Base-by-base conservation (phyloP, 1,140 invertebrate species). In the Hormaphis cornu region DNA sequence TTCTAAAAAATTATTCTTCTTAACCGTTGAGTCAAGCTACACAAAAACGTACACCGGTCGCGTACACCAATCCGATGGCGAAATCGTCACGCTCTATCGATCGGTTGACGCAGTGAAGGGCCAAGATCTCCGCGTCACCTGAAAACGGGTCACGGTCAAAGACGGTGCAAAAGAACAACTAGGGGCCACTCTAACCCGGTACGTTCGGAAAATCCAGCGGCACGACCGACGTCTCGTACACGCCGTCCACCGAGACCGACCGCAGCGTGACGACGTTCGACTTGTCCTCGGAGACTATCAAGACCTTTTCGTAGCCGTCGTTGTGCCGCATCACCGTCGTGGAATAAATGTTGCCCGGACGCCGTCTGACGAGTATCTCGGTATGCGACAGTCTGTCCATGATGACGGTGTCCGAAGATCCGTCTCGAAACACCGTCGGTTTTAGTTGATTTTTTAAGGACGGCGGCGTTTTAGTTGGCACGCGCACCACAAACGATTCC, bases 21-120 rank as follows among this genome's bases (percentile, higher is more conserved):
- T n/a, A n/a, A n/a, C n/a, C n/a, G n/a, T n/a, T n/a, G n/a, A n/a
- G n/a, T n/a, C n/a, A n/a, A n/a, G n/a, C n/a, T n/a, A n/a, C n/a
- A n/a, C n/a, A n/a, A n/a, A 24, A n/a, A 24, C 35, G 10, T 58
- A 58, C 35, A 24, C 40, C 54, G 9, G 14, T 18, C 3, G 20
- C 20, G 35, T 50, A 66, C 3, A 44, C 24, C 22, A 66, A 50
- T 33, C 61, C 61, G 1, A 66, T 5, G 22, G 12, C 28, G 10
- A 66, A 66, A 22, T 66, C 42, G 20, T 66, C 44, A 24, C 9
- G 33, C 2, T 44, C 44, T 10, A 50, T 50, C 5, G 18, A 50
- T 48, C 6, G 48, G 14, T 66, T 66, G 9, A 66, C 22, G 20
- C 28, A 66, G 12, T 66, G 61, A 35, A 66, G 33, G 4, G 61